Evolutionary conservation across 2,888 invertebrate species (phyloP).

Genomic region (Nasonovia ribisnigri): DNA sequence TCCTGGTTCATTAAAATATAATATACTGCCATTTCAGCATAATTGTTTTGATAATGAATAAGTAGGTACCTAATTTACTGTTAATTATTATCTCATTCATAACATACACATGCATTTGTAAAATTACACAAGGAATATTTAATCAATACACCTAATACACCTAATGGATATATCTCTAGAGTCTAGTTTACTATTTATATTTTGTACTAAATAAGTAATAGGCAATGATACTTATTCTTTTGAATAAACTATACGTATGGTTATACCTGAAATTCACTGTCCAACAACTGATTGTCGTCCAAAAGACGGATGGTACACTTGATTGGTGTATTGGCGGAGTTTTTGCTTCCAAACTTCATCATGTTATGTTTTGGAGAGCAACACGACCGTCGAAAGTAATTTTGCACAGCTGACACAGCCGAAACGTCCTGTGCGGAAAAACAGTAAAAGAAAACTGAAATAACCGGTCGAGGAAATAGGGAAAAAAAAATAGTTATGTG

Average conservation of each 20-base stretch:
- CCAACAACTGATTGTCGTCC: conserved; percentile 91
- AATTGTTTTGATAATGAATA: not conserved
- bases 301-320: conserved; percentile 90
- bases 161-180: not conserved
- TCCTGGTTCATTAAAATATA: not conserved
- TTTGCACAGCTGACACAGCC: not conserved
- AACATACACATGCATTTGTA: not conserved
- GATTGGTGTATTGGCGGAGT: conserved; percentile 82
- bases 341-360: conserved; percentile 75
- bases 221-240: not conserved
- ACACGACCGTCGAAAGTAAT: not conserved
- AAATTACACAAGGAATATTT: not conserved
- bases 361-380: conserved; percentile 68
- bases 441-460: not conserved
- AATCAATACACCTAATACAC: not conserved
- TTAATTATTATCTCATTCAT: not conserved
- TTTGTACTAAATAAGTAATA: not conserved
- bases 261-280: conserved; percentile 90
- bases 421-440: not conserved
- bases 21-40: not conserved
- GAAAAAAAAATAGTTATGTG: not conserved
- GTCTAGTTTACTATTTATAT: conserved; percentile 3
- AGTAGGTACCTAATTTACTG: not conserved
- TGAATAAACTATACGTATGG: not conserved
- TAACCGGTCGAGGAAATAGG: not conserved